Evolutionary conservation across 1,140 invertebrate species (phyloP), one percentile per base, ranked within the genome.

Genomic region (Glossosoma conforme): DNA sequence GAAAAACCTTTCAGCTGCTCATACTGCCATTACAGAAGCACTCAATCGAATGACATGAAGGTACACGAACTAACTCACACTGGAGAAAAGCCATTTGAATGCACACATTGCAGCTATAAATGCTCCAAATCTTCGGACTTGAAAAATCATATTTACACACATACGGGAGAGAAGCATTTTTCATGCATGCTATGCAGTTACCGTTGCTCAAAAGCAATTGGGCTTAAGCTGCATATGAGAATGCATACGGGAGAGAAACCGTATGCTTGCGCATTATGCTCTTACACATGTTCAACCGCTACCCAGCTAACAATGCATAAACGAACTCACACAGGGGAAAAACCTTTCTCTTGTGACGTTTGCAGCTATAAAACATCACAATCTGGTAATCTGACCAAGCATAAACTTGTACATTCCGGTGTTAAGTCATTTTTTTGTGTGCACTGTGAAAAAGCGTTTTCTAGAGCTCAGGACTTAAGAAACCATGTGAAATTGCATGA

Each of bases 81-180:
- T n/a, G 25, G 41, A 10, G 25, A 44, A 9, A 44, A 25, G 9
- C 41, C 21, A 3, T 25, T 14, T 14, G 11, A 11, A 4, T 44
- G 41, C 15, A 18, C 11, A 6, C 20, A 21, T 6, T 44, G 41
- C n/a, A 24, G n/a, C 15, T 14, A 28, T 14, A 44, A n/a, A 2
- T 24, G 20, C 17, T 21, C 20, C 24, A 44, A 18, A 4, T 17
- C 20, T 8, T 15, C 13, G 15, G 18, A 15, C n/a, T 18, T 44
- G 13, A 44, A 24, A 13, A 44, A 13, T 1, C 41, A 44, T n/a
- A n/a, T 18, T 8, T 13, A n/a, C 6, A 40, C 15, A 18, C 37
- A 40, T n/a, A 40, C 37, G 3, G 37, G 37, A 21, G 37, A 40
- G 37, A 40, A 40, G 11, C 37, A 6, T 10, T 38, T 38, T 18